Evolutionary conservation across 1,140 invertebrate genomes (phyloP), one percentile per base, ranked within the genome.

Genomic region (Lucilia sericata): DNA sequence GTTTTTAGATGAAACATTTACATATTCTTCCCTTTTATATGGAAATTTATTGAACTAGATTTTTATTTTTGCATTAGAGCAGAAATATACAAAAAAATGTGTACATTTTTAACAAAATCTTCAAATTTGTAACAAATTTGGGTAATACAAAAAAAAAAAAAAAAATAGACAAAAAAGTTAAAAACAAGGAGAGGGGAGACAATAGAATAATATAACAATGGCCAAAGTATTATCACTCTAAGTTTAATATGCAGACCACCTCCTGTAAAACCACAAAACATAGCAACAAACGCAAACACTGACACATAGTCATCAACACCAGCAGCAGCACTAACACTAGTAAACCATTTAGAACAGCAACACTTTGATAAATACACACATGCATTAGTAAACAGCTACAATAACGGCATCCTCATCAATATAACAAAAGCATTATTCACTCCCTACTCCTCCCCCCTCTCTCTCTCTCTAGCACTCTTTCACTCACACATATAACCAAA

Each of bases 111-210:
- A 78, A 78, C 75, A 78, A 78, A 47, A 47, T 36, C 75, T 47
- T 78, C 36, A 78, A 78, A 78, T 78, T 78, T 78, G 75, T 78
- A 78, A 78, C 75, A 78, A 47, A 78, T 78, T 78, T 78, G 13
- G 17, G 34, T 19, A 8, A 5, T n/a, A 47, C 75, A 78, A 76
- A 34, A 74, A 7, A 30, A 74, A 34, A 74, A 76, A 36, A 47
- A n/a, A 75, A 30, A 30, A 30, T 2, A 30, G 25, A 30, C 1
- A 30, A 30, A 30, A 30, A 30, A 30, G 3, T 2, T 30, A 30
- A 30, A 30, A 30, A 30, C 25, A 30, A 30, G 25, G 1, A 30
- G 25, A 42, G 42, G 42, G 17, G 12, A 75, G 34, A 10, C 34
- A 75, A 12, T 34, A 75, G 5, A 75, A 36, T 13, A 75, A 3